Evolutionary conservation across 2,797 vertebrate species (phyloP).

Genomic region (Sphenodon punctatus): DNA sequence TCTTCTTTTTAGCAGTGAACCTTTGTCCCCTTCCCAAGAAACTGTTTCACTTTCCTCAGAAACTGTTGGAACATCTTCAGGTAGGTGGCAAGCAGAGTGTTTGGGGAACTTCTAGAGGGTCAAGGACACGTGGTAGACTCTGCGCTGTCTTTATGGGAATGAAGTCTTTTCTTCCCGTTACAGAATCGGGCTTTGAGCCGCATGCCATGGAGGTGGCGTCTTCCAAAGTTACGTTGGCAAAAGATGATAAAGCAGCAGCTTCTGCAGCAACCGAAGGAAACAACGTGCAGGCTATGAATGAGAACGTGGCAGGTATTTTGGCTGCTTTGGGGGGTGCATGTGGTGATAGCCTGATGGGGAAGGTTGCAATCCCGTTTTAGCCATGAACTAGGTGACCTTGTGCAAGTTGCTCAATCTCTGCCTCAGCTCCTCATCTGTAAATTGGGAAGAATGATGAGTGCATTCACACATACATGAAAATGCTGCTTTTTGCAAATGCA

Average conservation of each 20-base stretch:
- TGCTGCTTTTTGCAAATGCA: too few species aligned
- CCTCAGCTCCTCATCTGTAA: too few species aligned
- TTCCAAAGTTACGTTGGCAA: not conserved
- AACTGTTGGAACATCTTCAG: not conserved
- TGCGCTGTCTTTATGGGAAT: too few species aligned
- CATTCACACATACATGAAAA: too few species aligned
- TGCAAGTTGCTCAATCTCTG: too few species aligned
- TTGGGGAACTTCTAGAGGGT: fast-evolving
- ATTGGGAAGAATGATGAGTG: too few species aligned
- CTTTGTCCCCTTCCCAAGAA: not conserved
- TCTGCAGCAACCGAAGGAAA: not conserved
- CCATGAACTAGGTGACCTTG: too few species aligned
- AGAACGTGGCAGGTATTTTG: constrained; percentile 3
- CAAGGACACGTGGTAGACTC: not conserved
- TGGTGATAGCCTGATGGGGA: fast-evolving
- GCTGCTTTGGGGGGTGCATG: not conserved
- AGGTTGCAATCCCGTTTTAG: too few species aligned
- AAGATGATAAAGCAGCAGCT: not conserved
- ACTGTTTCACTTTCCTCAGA: not conserved
- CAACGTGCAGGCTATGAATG: fast-evolving
- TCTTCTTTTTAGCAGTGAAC: constrained; percentile 56
- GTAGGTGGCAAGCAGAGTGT: constrained; percentile 30
- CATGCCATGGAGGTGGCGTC: not conserved
- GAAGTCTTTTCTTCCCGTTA: not conserved
- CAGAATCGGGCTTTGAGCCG: not conserved